Conservation (phyloP, 2,113 vertebrate genomes). For the Brachyistius frenatus region DNA sequence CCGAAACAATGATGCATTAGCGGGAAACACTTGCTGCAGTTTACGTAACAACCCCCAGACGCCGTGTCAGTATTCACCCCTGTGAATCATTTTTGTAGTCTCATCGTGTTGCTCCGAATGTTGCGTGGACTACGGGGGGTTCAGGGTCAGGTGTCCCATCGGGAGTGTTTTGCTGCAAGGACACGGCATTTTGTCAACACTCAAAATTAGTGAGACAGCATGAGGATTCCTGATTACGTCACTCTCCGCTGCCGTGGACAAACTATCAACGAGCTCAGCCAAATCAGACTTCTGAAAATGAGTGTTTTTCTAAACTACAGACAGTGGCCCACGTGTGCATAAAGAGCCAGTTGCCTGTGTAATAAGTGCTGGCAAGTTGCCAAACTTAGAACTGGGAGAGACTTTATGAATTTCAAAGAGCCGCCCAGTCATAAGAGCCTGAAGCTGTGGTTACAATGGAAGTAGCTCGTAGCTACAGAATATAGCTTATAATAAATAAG, state of each 20-base stretch:
- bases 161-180: conserved; percentile 22
- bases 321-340: background rate
- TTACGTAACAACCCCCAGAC: conserved; percentile 21
- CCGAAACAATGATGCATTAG: conserved; percentile 5
- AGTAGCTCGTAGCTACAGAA: too few species aligned
- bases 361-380: background rate
- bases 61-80: conserved; percentile 1
- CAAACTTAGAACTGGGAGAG: background rate
- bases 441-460: background rate
- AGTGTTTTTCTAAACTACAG: background rate
- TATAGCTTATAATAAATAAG: too few species aligned
- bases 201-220: conserved; percentile 32
- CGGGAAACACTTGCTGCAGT: background rate
- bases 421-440: background rate
- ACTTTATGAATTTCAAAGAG: background rate
- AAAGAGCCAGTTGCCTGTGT: conserved; percentile 4
- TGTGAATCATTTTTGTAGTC: conserved; percentile 13
- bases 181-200: conserved; percentile 15
- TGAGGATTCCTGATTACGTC: conserved; percentile 4
- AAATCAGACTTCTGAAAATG: background rate
- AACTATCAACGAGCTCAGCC: background rate
- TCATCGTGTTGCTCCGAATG: conserved; percentile 10
- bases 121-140: conserved; percentile 12
- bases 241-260: conserved; percentile 20
- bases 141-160: conserved; percentile 43